Evolutionary conservation across 2,113 vertebrate species (phyloP), one percentile per base, ranked within the genome.

Genomic region (Hylia prasina): DNA sequence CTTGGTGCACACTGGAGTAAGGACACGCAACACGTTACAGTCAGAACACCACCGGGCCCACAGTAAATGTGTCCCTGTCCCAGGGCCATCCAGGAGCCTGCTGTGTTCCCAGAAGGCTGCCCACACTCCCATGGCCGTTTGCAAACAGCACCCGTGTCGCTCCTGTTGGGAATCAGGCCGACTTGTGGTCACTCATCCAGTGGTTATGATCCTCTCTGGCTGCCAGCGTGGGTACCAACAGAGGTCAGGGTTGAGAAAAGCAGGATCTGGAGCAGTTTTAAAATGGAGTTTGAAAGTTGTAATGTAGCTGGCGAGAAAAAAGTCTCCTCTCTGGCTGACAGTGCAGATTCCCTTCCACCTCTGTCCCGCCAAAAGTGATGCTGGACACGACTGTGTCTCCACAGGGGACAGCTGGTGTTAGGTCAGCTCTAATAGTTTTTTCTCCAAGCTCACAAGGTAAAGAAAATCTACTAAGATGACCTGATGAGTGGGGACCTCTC

Each of bases 401-500:
- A 13, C 48, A 21, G 87, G 64, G 88, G 78, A 88, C 87, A 68
- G 70, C 30, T 73, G 87, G 57, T 37, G 78, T 89, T 70, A 89
- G 92, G 87, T 87, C 80, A 85, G 93, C 88, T 96, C 91, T 71
- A 91, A 71, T 6, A 11, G 24, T 75, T 94, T 91, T 40, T 93
- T 93, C 94, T 45, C 69, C 83, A 94, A 86, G 89, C 69, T 94
- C 77, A 28, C 66, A 7, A 11, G 56, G 61, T 64, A 79, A 84
- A 81, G 75, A 20, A 53, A 51, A 57, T 30, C 81, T 94, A 80
- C 94, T 98, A 98, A 70, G 96, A 96, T 0, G 98, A 97, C 92
- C 97, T 95, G 90, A 98, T 98, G 88, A 98, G 98, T 1, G 98
- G 97, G 19, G 98, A 97, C 82, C 98, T 97, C 94, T 98, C 98